A percentile compares a stretch with the other conserved stretches of the same genome.
Conservation (phyloP, 2,113 vertebrate species). For the Camelus dromedarius region DNA sequence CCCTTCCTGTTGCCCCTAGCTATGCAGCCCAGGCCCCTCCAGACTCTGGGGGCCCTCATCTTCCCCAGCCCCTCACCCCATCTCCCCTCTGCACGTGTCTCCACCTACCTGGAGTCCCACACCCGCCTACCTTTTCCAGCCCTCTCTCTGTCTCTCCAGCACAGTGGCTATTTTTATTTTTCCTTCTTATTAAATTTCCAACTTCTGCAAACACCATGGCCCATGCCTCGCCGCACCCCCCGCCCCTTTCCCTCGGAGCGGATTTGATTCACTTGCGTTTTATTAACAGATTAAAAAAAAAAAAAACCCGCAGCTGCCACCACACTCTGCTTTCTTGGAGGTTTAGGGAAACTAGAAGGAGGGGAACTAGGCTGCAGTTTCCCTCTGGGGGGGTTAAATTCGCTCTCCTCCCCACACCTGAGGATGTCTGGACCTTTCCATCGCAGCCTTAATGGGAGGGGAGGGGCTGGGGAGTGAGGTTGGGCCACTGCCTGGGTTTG, state of each 20-base stretch:
- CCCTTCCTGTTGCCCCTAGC: not conserved
- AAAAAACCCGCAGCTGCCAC: constrained; percentile 1
- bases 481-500: not conserved
- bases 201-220: constrained; percentile 80
- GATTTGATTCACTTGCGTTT: constrained; percentile 81
- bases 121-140: not conserved
- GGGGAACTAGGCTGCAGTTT: not conserved
- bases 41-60: not conserved
- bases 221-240: constrained; percentile 6
- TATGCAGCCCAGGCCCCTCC: not conserved
- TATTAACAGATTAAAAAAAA: constrained; percentile 80
- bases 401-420: not conserved
- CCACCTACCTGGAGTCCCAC: not conserved
- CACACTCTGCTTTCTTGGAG: constrained; percentile 30
- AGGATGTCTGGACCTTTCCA: not conserved
- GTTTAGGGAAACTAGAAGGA: not conserved
- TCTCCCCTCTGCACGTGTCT: not conserved
- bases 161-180: constrained; percentile 81
- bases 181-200: constrained; percentile 84
- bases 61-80: not conserved
- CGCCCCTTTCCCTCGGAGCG: constrained; percentile 60
- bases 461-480: not conserved
- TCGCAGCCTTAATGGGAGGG: not conserved
- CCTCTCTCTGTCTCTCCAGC: constrained; percentile 27
- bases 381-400: not conserved